Base-by-base conservation (phyloP, 2,797 vertebrate genomes). In the Coranthus polyacanthus region DNA sequence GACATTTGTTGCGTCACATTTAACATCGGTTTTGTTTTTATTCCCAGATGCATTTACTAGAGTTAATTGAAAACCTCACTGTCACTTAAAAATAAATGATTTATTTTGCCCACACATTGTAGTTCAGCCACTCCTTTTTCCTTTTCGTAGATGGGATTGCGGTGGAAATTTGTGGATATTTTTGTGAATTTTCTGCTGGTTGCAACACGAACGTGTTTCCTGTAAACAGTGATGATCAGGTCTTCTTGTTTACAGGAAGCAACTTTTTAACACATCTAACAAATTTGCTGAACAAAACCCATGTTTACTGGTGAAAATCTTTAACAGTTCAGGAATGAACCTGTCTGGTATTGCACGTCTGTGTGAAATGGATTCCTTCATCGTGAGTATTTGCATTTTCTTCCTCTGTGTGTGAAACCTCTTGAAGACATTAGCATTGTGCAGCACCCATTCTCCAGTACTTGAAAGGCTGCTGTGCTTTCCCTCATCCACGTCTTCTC, bases 391-490 rank as follows among this genome's bases (percentile, higher is more conserved):
- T 13, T 20, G 12, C 16, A 56, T 15, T 16, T 9, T 38, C 45
- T 62, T 65, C 16, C 39, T 44, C 16, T 50, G 32, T 20, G 12
- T 22, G 15, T 50, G 6, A 63, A 56, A 37, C 17, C 42, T 59
- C 32, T 65, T 61, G 8, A 32, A 56, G 62, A 68, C 15, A 12
- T 9, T 17, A 9, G 7, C 13, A 20, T 12, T 22, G 26, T 21
- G 18, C 50, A 63, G 50, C 47, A 41, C 26, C 10, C 34, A 45
- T 50, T 72, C 55, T 53, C 6, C 17, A 20, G 6, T 6, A 75
- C 64, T 61, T 82, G 64, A 84, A 84, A 75, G 75, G 58, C 47
- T 41, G 51, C 58, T 38, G 18, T 15, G 21, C 22, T 74, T 46
- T 37, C 17, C 36, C 29, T 37, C 54, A 29, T 67, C 54, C 59